Conservation (phyloP, 2,113 vertebrate genomes). For the Sterrhoptilus dennistouni region DNA sequence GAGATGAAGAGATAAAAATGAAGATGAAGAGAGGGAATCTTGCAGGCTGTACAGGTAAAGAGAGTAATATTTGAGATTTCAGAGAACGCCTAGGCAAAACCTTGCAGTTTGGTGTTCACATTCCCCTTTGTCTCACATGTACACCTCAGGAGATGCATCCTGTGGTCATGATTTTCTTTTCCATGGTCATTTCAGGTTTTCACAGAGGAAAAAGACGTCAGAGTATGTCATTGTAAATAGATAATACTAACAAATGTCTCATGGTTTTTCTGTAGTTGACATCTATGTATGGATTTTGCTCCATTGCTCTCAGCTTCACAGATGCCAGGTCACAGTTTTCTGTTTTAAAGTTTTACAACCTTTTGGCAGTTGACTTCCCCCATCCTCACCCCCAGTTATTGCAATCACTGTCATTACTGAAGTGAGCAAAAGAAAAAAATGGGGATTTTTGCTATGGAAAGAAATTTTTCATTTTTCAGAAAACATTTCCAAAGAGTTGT, state of each 20-base stretch:
- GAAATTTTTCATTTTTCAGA: background rate
- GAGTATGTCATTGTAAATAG: background rate
- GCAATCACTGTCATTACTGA: background rate
- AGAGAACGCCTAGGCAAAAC: background rate
- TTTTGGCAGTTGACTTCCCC: background rate
- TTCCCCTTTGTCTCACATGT: background rate
- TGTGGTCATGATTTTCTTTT: background rate
- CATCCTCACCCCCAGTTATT: accelerated
- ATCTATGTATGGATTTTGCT: background rate
- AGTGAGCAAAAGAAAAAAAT: background rate
- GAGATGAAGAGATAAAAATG: background rate
- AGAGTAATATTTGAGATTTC: background rate
- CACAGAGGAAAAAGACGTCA: background rate
- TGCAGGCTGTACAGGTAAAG: background rate
- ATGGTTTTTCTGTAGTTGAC: background rate
- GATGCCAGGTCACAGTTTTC: background rate
- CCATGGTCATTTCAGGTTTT: background rate
- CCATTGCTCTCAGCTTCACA: background rate
- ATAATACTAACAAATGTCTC: background rate
- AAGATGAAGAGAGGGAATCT: background rate
- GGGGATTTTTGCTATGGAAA: background rate
- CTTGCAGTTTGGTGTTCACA: background rate
- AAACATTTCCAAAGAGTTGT: background rate
- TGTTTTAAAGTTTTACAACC: background rate
- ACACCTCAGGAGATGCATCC: background rate